Evolutionary conservation across 1,140 invertebrate species (phyloP).

Genomic region (Diabrotica undecimpunctata): DNA sequence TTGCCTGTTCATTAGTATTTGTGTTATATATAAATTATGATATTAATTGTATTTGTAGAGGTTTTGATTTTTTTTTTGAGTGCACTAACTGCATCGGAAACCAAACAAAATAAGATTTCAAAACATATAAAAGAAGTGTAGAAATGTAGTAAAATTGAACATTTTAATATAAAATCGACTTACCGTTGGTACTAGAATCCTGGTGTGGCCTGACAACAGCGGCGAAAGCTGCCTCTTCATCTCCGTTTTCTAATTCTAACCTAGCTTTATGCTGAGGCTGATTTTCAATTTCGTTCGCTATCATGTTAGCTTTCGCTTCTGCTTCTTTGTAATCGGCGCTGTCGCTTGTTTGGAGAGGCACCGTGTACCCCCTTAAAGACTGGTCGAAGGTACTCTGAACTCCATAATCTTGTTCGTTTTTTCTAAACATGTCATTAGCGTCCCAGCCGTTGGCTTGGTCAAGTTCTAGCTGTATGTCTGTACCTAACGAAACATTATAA

Average conservation of each 20-base stretch:
- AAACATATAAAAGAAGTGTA: no score
- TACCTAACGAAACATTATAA: background rate
- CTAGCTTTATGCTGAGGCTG: conserved; percentile 75
- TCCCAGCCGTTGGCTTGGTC: conserved; percentile 89
- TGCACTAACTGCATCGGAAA: no score
- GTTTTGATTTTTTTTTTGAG: no score
- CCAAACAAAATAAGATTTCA: no score
- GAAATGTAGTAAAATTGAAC: no score
- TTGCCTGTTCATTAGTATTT: no score
- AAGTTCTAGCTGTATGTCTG: conserved; percentile 60
- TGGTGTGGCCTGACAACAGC: conserved; percentile 59
- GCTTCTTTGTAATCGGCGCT: conserved; percentile 78
- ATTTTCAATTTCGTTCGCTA: conserved; percentile 87
- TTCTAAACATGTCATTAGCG: conserved; percentile 90
- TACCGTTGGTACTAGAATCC: conserved; percentile 27
- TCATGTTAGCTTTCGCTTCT: conserved; percentile 79
- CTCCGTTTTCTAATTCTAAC: conserved; percentile 84
- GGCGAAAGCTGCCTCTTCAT: conserved; percentile 83
- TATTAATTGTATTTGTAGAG: no score
- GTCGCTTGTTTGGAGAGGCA: conserved; percentile 77
- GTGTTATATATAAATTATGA: no score
- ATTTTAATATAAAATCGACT: background rate
- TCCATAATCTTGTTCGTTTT: conserved; percentile 86
- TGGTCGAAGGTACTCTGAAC: conserved; percentile 72
- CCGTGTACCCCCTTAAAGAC: conserved; percentile 86